Percentiles rank a stretch among this genome's conserved stretches.
phyloP scores from a whole-genome alignment of 2,888 invertebrate species.

The Clusia tigrina region DNA sequence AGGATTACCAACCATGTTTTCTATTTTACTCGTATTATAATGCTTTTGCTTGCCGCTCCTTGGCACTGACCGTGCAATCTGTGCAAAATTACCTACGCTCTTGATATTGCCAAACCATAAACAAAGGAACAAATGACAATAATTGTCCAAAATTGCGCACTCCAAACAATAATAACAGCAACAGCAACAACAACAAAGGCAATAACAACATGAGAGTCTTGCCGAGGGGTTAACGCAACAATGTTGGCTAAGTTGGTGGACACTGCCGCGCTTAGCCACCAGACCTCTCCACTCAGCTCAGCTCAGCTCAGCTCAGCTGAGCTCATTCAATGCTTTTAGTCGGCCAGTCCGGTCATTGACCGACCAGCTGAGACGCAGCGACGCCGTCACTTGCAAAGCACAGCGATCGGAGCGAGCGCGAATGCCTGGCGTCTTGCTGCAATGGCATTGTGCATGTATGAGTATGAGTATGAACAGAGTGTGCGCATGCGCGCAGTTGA shows the following conservation, averaged over 20 bases:
- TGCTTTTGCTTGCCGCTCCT: no score
- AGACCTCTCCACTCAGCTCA: neutral
- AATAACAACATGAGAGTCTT: no score
- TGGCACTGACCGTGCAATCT: neutral
- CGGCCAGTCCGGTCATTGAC: slow-evolving; percentile 63
- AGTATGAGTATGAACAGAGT: neutral
- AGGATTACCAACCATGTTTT: no score
- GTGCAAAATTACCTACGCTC: neutral
- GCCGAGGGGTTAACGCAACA: no score
- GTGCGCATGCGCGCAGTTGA: no score
- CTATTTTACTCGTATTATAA: no score
- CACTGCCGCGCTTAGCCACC: neutral
- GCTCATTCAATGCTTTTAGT: slow-evolving; percentile 47
- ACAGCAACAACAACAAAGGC: slow-evolving; percentile 19
- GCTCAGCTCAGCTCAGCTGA: neutral
- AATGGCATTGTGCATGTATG: slow-evolving; percentile 11
- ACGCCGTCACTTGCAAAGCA: slow-evolving; percentile 43
- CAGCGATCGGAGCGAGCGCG: slow-evolving; percentile 11
- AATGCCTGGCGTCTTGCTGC: slow-evolving; percentile 7
- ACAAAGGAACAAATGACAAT: neutral
- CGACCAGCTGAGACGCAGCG: slow-evolving; percentile 55
- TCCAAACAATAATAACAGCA: slow-evolving; percentile 1
- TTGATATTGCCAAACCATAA: neutral
- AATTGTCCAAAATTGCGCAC: neutral
- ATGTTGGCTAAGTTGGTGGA: neutral